These are phyloP conservation scores for Calyptomena viridis DNA, from an alignment of 2,113 vertebrate genomes.

Conservation along the genomic window DNA sequence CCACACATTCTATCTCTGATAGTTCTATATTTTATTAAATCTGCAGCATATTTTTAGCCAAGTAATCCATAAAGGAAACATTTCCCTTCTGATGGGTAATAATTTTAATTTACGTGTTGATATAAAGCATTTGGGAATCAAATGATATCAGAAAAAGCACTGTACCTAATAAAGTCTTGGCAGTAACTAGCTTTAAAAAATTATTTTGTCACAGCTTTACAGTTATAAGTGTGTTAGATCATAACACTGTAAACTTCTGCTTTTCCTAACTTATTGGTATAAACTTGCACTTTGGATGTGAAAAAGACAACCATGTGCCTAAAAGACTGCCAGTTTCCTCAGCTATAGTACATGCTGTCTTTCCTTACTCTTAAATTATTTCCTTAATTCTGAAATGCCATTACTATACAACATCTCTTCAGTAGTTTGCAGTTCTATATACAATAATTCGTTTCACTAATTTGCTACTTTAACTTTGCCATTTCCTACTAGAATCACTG, in stretches of 20 bases:
- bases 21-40: background rate
- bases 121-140: background rate
- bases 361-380: background rate
- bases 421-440: background rate
- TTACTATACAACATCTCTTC: background rate
- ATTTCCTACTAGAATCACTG: background rate
- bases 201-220: background rate
- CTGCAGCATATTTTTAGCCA: background rate
- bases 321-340: background rate
- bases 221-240: background rate
- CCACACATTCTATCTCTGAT: background rate
- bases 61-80: background rate
- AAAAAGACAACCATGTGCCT: background rate
- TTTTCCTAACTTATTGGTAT: background rate
- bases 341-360: background rate
- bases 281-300: background rate
- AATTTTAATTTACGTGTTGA: background rate
- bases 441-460: background rate
- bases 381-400: background rate
- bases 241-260: background rate
- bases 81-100: background rate
- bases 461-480: background rate
- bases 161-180: background rate
- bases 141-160: background rate
- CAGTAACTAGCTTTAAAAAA: background rate